These are phyloP conservation scores for Zingel zingel DNA, from an alignment of 2,113 vertebrate species.

Conservation along the genomic window DNA sequence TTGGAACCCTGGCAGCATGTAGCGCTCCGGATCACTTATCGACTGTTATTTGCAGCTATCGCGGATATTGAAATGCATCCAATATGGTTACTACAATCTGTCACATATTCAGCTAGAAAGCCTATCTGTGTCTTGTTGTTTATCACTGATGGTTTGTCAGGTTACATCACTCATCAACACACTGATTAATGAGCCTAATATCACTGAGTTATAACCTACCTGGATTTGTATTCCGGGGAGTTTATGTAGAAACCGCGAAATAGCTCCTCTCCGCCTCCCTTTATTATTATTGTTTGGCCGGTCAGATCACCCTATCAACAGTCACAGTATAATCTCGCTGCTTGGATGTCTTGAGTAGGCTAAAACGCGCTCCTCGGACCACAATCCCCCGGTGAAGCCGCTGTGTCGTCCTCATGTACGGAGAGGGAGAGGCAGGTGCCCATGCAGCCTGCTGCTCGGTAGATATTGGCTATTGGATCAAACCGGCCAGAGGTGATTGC, in stretches of 20 bases:
- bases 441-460: constrained; percentile 20
- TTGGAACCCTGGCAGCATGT: not conserved
- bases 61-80: constrained; percentile 14
- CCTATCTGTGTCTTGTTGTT: not conserved
- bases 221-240: constrained; percentile 73
- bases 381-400: constrained; percentile 55
- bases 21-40: constrained; percentile 29
- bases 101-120: not conserved
- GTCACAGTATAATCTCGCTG: constrained; percentile 17
- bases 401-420: constrained; percentile 66
- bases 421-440: constrained; percentile 53
- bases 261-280: constrained; percentile 54
- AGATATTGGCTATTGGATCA: constrained; percentile 53
- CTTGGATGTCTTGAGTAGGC: constrained; percentile 22
- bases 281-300: constrained; percentile 15
- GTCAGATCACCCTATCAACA: constrained; percentile 27
- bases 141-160: not conserved
- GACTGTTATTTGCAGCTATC: constrained; percentile 19
- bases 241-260: constrained; percentile 44
- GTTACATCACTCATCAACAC: constrained; percentile 24
- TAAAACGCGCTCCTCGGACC: constrained; percentile 46
- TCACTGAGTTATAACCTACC: constrained; percentile 69
- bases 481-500: constrained; percentile 76
- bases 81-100: constrained; percentile 2
- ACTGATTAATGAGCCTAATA: not conserved